These are phyloP conservation scores for Serinus canaria DNA, from an alignment of 2,113 vertebrate species.

Conservation along the genomic window DNA sequence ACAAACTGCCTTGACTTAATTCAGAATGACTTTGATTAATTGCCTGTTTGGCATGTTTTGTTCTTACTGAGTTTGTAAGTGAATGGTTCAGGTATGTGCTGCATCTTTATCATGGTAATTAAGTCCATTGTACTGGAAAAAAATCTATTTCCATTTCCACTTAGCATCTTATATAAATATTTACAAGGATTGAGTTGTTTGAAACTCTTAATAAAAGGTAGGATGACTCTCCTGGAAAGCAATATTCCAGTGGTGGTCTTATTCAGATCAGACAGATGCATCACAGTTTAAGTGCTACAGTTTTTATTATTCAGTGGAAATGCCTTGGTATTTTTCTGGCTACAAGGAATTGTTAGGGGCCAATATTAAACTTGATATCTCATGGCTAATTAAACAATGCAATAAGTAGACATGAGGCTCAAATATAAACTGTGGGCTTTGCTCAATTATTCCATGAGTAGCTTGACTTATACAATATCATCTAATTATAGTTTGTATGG, in stretches of 20 bases:
- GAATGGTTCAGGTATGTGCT: neutral
- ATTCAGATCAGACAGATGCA: neutral
- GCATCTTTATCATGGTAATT: constrained; percentile 1
- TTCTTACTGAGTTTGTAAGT: neutral
- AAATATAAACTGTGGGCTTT: neutral
- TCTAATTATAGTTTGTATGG: neutral
- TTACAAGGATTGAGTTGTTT: neutral
- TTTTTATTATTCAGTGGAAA: neutral
- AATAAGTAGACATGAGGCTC: neutral
- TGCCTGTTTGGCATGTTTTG: neutral
- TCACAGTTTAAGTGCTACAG: neutral
- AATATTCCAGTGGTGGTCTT: neutral
- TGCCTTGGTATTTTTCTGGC: neutral
- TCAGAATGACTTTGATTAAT: neutral
- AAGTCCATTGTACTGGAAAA: neutral
- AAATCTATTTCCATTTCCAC: neutral
- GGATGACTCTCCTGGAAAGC: neutral
- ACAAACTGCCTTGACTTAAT: neutral
- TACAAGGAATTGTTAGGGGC: neutral
- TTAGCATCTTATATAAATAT: neutral
- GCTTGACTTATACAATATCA: neutral
- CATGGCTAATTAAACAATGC: neutral
- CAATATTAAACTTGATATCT: neutral
- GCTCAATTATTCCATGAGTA: neutral
- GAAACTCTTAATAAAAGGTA: neutral